Percentiles rank a stretch among this genome's conserved stretches.
Conservation (phyloP, 2,797 vertebrate species). For the Cercopithecus hamlyni region DNA sequence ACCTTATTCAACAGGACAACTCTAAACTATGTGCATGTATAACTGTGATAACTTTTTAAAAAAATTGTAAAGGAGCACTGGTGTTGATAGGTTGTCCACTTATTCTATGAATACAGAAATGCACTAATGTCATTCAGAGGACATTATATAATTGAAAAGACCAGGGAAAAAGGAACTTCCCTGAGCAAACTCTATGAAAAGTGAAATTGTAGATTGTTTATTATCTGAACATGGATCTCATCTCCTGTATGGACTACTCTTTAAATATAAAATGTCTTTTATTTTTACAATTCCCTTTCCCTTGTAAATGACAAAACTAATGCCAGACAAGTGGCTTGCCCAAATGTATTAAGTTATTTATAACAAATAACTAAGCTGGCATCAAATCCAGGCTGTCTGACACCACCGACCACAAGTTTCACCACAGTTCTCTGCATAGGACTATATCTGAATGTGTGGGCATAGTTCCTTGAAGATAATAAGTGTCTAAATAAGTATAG, state of each 20-base stretch:
- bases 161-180: not conserved
- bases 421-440: fast-evolving
- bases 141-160: not conserved
- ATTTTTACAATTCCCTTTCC: not conserved
- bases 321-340: not conserved
- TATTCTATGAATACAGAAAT: not conserved
- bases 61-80: not conserved
- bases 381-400: not conserved
- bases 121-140: not conserved
- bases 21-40: not conserved
- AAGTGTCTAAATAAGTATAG: not conserved
- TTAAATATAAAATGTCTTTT: not conserved
- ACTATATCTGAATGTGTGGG: not conserved
- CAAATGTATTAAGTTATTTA: not conserved
- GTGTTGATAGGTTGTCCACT: not conserved
- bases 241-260: not conserved
- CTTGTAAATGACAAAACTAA: not conserved
- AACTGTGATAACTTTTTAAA: not conserved
- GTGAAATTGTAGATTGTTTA: not conserved
- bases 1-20: not conserved
- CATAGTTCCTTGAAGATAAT: not conserved
- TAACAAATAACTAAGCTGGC: not conserved
- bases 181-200: not conserved
- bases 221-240: not conserved
- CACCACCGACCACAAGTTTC: not conserved